Evolutionary conservation across 2,113 vertebrate genomes (phyloP).

Genomic region (Heterocephalus glaber): DNA sequence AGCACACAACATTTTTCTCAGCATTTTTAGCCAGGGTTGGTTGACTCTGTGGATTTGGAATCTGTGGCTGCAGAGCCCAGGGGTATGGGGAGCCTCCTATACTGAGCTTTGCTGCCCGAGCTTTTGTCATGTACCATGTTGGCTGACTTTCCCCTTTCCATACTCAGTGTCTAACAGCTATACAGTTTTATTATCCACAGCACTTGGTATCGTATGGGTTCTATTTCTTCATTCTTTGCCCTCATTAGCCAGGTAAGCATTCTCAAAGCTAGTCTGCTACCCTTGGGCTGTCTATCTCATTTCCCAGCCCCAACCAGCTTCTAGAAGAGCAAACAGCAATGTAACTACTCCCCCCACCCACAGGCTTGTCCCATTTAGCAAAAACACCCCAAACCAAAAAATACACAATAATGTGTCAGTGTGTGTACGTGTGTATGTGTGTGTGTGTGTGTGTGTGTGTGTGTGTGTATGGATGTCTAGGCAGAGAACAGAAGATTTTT

Average conservation of each 20-base stretch:
- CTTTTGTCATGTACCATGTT: not conserved
- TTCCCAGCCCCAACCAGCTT: not conserved
- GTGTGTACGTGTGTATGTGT: no score
- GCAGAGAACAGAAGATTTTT: not conserved
- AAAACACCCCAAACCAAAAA: not conserved
- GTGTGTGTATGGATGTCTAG: not conserved
- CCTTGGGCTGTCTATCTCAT: not conserved
- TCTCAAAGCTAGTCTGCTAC: not conserved
- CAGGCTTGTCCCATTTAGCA: not conserved
- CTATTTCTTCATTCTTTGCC: not conserved
- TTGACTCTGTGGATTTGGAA: not conserved
- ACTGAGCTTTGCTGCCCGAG: not conserved
- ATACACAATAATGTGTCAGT: not conserved
- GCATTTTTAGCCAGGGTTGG: not conserved
- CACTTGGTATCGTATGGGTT: not conserved
- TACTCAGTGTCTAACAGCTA: not conserved
- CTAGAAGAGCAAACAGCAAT: not conserved
- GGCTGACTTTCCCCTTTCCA: not conserved
- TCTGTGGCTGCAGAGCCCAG: not conserved
- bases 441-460: not conserved
- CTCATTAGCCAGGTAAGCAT: not conserved
- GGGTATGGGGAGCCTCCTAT: not conserved
- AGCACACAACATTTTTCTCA: not conserved
- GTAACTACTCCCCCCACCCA: not conserved
- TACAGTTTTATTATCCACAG: not conserved